Percentiles rank a stretch among this genome's conserved stretches.
Conservation (phyloP, 2,888 invertebrate genomes). For the Priocnemis perturbator region DNA sequence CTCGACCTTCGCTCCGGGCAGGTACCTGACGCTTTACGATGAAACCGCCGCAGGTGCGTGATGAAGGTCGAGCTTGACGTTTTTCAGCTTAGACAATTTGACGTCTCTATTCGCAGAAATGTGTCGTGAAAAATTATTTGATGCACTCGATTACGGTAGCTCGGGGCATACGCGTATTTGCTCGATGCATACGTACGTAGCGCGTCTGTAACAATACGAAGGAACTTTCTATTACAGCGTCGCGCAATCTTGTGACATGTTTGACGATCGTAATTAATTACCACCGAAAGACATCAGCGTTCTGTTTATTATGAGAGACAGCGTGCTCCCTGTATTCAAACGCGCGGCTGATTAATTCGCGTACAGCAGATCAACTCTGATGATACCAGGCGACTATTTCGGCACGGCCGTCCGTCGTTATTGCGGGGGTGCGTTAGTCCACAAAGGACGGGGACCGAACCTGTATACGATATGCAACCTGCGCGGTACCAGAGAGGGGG, state of each 20-base stretch:
- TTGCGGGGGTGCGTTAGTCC: constrained; percentile 55
- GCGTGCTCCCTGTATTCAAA: no score
- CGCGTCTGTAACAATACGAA: no score
- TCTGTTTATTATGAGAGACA: no score
- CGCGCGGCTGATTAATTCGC: no score
- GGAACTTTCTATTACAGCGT: no score
- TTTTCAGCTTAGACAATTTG: constrained; percentile 21
- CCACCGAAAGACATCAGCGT: no score
- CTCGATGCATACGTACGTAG: no score
- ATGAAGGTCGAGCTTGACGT: neutral
- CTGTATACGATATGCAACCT: constrained; percentile 33
- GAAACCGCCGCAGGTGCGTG: constrained; percentile 35
- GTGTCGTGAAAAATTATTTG: neutral
- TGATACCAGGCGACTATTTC: constrained; percentile 46
- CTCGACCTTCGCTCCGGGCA: constrained; percentile 26
- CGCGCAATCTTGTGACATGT: no score
- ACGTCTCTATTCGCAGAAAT: neutral
- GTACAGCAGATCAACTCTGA: constrained; percentile 29
- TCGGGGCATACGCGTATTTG: no score
- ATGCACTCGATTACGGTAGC: neutral
- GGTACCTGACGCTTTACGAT: constrained; percentile 26
- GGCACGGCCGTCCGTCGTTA: constrained; percentile 61
- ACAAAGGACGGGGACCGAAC: constrained; percentile 41
- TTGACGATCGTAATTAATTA: no score
- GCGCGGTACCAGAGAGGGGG: constrained; percentile 25